Percentiles rank a stretch among this genome's conserved stretches.
Conservation (phyloP, 2,888 invertebrate genomes). For the Philereme transversata region DNA sequence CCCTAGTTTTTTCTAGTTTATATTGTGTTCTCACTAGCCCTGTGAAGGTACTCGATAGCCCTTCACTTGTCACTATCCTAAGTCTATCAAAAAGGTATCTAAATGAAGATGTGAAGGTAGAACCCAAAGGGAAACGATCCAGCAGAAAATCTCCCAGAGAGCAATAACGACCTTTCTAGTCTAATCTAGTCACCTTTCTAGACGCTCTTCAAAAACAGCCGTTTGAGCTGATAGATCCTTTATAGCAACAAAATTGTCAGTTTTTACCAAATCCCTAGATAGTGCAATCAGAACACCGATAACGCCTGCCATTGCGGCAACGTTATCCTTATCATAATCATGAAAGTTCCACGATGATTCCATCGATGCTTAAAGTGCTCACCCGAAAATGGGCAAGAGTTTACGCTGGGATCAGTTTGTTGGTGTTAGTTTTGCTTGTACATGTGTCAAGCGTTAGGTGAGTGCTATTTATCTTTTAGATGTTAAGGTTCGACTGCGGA, state of each 20-base stretch:
- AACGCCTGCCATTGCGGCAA: constrained; percentile 8
- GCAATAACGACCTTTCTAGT: no score
- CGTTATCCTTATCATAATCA: constrained; percentile 37
- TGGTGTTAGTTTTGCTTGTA: constrained; percentile 44
- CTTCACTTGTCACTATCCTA: no score
- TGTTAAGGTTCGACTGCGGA: no score
- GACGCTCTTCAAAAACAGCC: no score
- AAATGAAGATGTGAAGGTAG: no score
- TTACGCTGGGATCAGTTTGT: constrained; percentile 46
- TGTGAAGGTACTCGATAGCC: no score
- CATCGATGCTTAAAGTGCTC: constrained; percentile 47
- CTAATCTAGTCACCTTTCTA: no score
- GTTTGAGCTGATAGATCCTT: background rate
- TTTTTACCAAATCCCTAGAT: constrained; percentile 8
- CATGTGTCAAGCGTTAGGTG: constrained; percentile 44
- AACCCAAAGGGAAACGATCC: no score
- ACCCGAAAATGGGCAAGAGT: constrained; percentile 54
- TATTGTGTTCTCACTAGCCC: no score
- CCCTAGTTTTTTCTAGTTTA: no score
- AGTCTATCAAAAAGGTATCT: no score
- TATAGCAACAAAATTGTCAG: constrained; percentile 3
- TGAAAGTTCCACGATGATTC: constrained; percentile 61
- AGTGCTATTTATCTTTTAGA: constrained; percentile 38
- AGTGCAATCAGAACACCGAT: constrained; percentile 14
- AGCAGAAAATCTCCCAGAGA: no score